These are phyloP conservation scores for Drosophila gaucha DNA, from an alignment of 2,888 invertebrate genomes.

Conservation along the genomic window DNA sequence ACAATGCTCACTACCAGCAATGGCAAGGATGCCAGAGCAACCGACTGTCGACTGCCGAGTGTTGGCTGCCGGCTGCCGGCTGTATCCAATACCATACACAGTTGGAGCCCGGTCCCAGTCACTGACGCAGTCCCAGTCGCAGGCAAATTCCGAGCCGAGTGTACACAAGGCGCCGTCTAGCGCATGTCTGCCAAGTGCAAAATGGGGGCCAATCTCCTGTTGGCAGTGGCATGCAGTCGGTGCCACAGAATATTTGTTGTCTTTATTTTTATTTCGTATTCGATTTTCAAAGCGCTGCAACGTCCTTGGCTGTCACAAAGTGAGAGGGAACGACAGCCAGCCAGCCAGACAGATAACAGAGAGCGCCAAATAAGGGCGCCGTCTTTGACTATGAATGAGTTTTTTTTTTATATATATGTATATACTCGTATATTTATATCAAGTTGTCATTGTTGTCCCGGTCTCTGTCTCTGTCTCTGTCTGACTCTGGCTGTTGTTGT, in stretches of 20 bases:
- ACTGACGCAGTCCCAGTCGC: conserved; percentile 37
- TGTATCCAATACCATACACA: conserved; percentile 23
- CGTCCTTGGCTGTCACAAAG: conserved; percentile 61
- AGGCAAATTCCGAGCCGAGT: conserved; percentile 66
- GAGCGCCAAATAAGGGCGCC: conserved; percentile 15
- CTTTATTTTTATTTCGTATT: conserved; percentile 64
- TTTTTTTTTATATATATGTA: conserved; percentile 2
- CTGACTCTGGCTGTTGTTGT: conserved; percentile 56
- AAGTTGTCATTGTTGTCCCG: conserved; percentile 48
- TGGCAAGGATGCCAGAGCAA: conserved; percentile 32
- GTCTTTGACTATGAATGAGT: conserved; percentile 40
- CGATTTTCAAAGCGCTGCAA: conserved; percentile 74
- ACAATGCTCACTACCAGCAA: conserved; percentile 58
- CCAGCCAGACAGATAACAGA: conserved; percentile 13
- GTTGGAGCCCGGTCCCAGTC: conserved; percentile 15
- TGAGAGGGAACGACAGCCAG: conserved; percentile 3
- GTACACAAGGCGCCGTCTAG: conserved; percentile 77
- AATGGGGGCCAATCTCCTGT: conserved; percentile 37
- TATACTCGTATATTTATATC: conserved; percentile 40
- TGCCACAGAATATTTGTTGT: conserved; percentile 67
- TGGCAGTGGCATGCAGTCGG: conserved; percentile 49
- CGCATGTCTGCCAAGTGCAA: conserved; percentile 75
- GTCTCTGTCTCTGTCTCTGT: conserved; percentile 2
- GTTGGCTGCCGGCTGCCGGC: not conserved
- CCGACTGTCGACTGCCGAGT: not conserved